Conservation (phyloP, 2,797 vertebrate genomes). For the Schizothorax lantsangensis region DNA sequence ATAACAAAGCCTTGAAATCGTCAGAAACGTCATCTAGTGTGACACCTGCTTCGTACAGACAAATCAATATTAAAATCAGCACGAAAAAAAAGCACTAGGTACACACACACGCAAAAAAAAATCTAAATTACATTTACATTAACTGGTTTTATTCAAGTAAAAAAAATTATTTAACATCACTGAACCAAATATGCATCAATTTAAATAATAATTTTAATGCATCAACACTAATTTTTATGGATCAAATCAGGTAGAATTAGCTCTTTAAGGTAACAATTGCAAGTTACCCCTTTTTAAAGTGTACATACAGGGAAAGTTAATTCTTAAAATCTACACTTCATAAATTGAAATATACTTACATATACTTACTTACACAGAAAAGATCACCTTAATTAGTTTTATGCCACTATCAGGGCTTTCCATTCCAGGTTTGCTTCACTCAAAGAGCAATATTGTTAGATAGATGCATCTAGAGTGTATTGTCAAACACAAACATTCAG, state of each 20-base stretch:
- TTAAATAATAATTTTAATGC: too few species aligned
- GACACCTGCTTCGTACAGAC: background rate
- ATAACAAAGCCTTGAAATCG: background rate
- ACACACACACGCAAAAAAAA: too few species aligned
- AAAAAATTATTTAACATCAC: too few species aligned
- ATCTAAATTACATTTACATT: too few species aligned
- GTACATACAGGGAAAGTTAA: background rate
- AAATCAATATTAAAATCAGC: background rate
- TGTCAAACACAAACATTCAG: background rate
- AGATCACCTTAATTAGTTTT: slow-evolving; percentile 76
- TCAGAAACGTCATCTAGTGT: background rate
- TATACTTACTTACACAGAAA: slow-evolving; percentile 64
- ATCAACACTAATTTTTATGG: too few species aligned
- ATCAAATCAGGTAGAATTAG: background rate
- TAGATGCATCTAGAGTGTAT: background rate
- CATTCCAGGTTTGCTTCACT: slow-evolving; percentile 69
- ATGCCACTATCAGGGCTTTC: slow-evolving; percentile 73
- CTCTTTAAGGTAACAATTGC: background rate
- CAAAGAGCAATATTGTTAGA: slow-evolving; percentile 60
- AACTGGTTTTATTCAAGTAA: too few species aligned
- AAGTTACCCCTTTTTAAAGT: background rate
- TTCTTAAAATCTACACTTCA: background rate
- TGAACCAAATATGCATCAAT: too few species aligned
- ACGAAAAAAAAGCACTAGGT: background rate
- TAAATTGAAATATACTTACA: background rate